These are phyloP conservation scores for Chiroxiphia lanceolata DNA, from an alignment of 2,797 vertebrate species.

Conservation along the genomic window DNA sequence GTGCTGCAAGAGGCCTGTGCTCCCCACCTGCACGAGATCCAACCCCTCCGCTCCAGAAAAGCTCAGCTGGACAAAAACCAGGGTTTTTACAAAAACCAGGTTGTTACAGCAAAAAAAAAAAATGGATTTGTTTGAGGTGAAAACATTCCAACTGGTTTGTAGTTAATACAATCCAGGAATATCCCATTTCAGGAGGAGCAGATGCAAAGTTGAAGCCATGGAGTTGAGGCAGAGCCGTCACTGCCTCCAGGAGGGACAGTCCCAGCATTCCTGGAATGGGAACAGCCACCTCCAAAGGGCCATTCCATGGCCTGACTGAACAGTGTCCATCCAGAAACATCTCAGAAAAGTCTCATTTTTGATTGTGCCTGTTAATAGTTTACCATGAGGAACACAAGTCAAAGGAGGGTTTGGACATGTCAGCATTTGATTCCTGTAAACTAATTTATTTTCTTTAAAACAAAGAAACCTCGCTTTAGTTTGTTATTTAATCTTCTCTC, in stretches of 20 bases:
- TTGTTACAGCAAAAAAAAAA: neutral
- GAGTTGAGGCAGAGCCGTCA: neutral
- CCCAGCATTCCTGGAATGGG: accelerated
- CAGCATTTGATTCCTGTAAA: neutral
- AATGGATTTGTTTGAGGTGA: neutral
- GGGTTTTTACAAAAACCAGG: neutral
- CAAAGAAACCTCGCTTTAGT: neutral
- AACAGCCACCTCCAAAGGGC: neutral
- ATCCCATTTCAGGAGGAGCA: accelerated
- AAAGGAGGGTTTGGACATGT: neutral
- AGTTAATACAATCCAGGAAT: neutral
- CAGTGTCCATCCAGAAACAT: neutral
- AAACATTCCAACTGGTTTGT: neutral
- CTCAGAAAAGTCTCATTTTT: neutral
- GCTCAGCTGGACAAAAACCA: neutral
- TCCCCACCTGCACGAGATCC: neutral
- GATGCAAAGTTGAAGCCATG: accelerated
- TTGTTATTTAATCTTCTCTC: neutral
- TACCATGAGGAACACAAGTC: accelerated
- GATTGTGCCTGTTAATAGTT: neutral
- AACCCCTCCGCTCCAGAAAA: accelerated
- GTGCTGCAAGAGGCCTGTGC: neutral
- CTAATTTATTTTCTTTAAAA: neutral
- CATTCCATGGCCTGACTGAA: neutral
- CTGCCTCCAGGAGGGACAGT: neutral